Base-by-base conservation (phyloP, 2,797 vertebrate species). In the Tenualosa ilisha region DNA sequence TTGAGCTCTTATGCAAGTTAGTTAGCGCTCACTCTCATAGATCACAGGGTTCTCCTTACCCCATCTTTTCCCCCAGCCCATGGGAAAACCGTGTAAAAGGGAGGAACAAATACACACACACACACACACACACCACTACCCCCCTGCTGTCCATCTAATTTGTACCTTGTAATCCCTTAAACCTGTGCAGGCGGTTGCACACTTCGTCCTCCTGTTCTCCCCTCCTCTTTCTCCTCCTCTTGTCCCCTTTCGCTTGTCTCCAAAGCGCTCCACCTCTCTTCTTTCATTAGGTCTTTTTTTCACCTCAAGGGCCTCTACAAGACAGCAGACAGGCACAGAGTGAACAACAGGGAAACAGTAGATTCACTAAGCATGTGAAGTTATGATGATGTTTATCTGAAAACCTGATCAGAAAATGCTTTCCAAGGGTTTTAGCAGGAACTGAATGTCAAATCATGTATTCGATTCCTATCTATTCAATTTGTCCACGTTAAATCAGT, bases 81-180 rank as follows among this genome's bases (percentile, higher is more conserved):
- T 95, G 95, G 95, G 95, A 96, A 96, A 94, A 90, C 87, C 85
- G 89, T 49, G 24, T 15, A 82, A 85, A 90, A 85, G 83, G 86
- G 81, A 40, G 17, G 72, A 56, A 83, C 72, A 49, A 49, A 49
- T 2, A 49, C 46, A 49, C 46, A 49, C 46, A 49, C 46, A 49
- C 46, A 49, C 46, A 49, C 46, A 49, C 46, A 49, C 46, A 49
- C 46, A 84, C 72, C 43, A 13, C 84, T 82, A 54, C 75, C 56
- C 79, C 89, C 91, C 81, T 86, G 91, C 92, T 92, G 91, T 89
- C 89, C 88, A 89, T 90, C 93, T 93, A 94, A 94, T 95, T 94
- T 94, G 93, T 94, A 93, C 89, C 91, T 93, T 93, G 91, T 96
- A 96, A 96, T 96, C 95, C 94, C 91, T 40, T 86, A 88, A 92